Evolutionary conservation across 2,113 vertebrate species (phyloP), one percentile per base, ranked within the genome.

Genomic region (Craseonycteris thonglongyai): DNA sequence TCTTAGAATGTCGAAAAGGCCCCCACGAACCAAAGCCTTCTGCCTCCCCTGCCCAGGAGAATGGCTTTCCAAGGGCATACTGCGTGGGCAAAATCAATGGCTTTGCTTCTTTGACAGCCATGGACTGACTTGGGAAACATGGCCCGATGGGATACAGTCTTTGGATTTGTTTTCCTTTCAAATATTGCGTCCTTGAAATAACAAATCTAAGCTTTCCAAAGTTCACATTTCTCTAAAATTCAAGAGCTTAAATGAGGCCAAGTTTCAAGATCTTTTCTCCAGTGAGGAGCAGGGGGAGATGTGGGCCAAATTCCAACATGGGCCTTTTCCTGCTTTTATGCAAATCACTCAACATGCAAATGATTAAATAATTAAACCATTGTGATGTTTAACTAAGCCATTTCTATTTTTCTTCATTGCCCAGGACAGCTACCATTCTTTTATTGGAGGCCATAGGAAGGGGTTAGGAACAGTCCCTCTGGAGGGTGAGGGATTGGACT

Each of bases 291-390:
- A n/a, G 4, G 47, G 35, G 59, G 80, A 54, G 19, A 82, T 30
- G 19, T 3, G 76, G 94, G 88, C 90, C 90, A 90, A 80, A 97
- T 95, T 96, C 96, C 96, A 93, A 75, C 76, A 78, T 68, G n/a
- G 61, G 87, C 91, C 95, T 96, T 96, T 97, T 92, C 84, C 95
- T 97, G 97, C 92, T 88, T 90, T 90, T 93, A 96, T 97, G 96
- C 94, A 97, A 96, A 97, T 97, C 97, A 96, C 92, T 97, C 96
- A 95, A 71, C 96, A 95, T 88, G 95, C 71, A 97, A 92, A 97
- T 96, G 88, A 95, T 94, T 78, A 96, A 95, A 95, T 97, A 97
- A 97, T 96, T 96, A 96, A 96, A 93, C 84, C 95, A 81, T 92
- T 75, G 72, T 75, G 78, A 54, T 71, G 88, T 92, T 96, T 96